A percentile compares a stretch with the other conserved stretches of the same genome.
phyloP scores from a whole-genome alignment of 1,140 invertebrate species.

The Drosophila melanogaster region DNA sequence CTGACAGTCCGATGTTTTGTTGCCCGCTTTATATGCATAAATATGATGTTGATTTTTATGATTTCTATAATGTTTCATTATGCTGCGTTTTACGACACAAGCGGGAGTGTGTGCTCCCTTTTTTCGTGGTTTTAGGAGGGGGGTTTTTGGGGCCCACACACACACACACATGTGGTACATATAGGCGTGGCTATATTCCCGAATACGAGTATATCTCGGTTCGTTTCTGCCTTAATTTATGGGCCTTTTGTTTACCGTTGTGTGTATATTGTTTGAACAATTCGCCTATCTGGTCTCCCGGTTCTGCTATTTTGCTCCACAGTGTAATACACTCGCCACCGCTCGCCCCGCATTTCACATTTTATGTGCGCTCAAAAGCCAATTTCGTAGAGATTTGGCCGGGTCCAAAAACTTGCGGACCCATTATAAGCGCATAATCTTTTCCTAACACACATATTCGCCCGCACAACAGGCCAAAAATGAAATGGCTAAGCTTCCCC shows the following conservation, averaged over 20 bases:
- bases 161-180: conserved; percentile 38
- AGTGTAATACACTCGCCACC: conserved; percentile 58
- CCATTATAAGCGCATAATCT: conserved; percentile 82
- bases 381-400: conserved; percentile 78
- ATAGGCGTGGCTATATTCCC: conserved; percentile 14
- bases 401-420: conserved; percentile 72
- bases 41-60: conserved; percentile 83
- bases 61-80: conserved; percentile 83
- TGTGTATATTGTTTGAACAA: conserved; percentile 49
- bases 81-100: conserved; percentile 77
- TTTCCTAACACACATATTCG: conserved; percentile 63
- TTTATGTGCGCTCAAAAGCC: conserved; percentile 82
- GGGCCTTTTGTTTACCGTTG: conserved; percentile 48
- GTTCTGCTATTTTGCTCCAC: conserved; percentile 59
- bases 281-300: conserved; percentile 56
- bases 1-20: conserved; percentile 33
- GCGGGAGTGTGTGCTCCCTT: conserved; percentile 44
- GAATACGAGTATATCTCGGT: conserved; percentile 50
- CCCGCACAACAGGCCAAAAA: conserved; percentile 51
- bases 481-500: conserved; percentile 70
- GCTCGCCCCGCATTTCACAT: conserved; percentile 64
- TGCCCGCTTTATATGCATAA: conserved; percentile 64
- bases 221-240: conserved; percentile 76
- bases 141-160: not conserved
- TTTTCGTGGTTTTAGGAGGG: not conserved